Evolutionary conservation across 2,888 invertebrate genomes (phyloP).

Genomic region (Philaethria dido): DNA sequence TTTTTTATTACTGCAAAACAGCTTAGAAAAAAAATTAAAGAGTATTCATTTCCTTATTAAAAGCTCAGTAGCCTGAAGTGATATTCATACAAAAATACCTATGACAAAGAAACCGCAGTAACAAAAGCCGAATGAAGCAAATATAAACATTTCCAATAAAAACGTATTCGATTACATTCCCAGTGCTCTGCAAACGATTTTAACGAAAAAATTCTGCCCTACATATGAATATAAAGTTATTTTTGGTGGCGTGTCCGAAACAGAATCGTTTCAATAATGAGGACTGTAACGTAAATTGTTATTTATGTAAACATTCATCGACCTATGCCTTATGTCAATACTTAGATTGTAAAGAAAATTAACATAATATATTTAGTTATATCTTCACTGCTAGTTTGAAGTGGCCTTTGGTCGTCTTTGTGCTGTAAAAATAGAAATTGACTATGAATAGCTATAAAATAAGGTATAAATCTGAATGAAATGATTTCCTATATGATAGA

Average conservation of each 20-base stretch:
- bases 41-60: not conserved
- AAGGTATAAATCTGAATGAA: conserved; percentile 26
- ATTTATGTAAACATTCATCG: conserved; percentile 41
- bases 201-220: conserved; percentile 27
- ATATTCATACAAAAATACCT: not conserved
- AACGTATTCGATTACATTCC: conserved; percentile 26
- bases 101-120: conserved; percentile 18
- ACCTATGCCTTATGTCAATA: conserved; percentile 40
- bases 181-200: conserved; percentile 27
- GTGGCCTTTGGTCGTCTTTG: conserved; percentile 13
- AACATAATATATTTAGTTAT: conserved; percentile 40
- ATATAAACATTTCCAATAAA: conserved; percentile 29
- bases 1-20: not conserved
- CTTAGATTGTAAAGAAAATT: conserved; percentile 35
- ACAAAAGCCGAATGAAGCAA: conserved; percentile 25
- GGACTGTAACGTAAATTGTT: conserved; percentile 39
- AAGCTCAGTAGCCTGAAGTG: not conserved
- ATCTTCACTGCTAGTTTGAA: conserved; percentile 32
- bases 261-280: conserved; percentile 37
- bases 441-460: conserved; percentile 12
- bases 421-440: conserved; percentile 4
- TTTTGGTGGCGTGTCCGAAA: conserved; percentile 34
- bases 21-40: not conserved
- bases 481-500: conserved; percentile 37
- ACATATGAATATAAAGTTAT: conserved; percentile 23